Conservation (phyloP, 2,113 vertebrate genomes). For the Daphoenositta chrysoptera region DNA sequence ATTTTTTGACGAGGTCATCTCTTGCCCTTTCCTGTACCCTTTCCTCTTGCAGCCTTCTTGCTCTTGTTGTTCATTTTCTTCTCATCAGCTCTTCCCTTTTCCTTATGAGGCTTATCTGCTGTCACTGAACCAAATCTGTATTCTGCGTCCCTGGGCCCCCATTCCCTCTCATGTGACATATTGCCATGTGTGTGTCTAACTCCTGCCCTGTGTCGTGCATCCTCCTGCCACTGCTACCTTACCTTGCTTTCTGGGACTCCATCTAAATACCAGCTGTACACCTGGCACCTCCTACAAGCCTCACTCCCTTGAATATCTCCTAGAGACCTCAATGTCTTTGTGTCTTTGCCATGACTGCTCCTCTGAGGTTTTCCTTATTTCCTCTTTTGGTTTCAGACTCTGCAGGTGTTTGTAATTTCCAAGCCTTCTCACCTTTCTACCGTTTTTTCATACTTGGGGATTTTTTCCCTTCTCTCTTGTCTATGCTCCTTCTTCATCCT, state of each 20-base stretch:
- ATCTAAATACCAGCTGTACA: neutral
- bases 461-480: neutral
- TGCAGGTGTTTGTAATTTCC: neutral
- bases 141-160: neutral
- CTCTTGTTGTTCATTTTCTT: neutral
- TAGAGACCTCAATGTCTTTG: neutral
- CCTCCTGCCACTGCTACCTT: neutral
- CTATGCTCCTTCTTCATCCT: neutral
- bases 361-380: neutral
- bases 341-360: neutral
- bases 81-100: neutral
- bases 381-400: neutral
- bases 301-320: neutral
- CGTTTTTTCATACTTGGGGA: neutral
- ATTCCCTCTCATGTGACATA: neutral
- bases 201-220: neutral
- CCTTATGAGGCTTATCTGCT: neutral
- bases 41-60: neutral
- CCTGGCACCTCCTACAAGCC: rapidly evolving
- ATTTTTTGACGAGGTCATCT: neutral
- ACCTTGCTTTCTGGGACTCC: neutral
- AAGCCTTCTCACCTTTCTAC: neutral
- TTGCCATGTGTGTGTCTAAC: neutral
- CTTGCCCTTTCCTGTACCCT: neutral
- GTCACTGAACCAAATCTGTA: neutral